Conservation (phyloP, 2,797 vertebrate species). For the Triplophysa yarkandensis region DNA sequence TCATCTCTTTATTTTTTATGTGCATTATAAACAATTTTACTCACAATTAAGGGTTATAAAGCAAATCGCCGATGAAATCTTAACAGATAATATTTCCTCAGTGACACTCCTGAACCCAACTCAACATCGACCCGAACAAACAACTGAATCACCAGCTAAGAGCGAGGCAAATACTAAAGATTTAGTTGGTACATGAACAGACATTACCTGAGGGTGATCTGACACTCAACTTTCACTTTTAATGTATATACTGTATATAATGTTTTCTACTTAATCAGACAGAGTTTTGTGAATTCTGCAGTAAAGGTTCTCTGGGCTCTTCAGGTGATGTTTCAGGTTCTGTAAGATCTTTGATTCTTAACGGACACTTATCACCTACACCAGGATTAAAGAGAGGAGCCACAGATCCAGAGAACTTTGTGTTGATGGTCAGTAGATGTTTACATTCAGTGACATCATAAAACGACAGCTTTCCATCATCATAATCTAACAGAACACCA, state of each 20-base stretch:
- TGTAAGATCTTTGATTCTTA: conserved; percentile 39
- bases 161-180: too few relatives aligned
- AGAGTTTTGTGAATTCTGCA: conserved; percentile 36
- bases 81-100: too few relatives aligned
- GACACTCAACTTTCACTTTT: too few relatives aligned
- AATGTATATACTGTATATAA: conserved; percentile 70
- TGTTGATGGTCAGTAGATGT: conserved; percentile 54
- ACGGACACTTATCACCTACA: not conserved
- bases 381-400: conserved; percentile 73
- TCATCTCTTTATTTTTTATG: too few relatives aligned
- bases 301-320: not conserved
- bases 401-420: conserved; percentile 43
- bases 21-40: too few relatives aligned
- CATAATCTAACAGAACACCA: conserved; percentile 66
- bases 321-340: accelerated
- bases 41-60: too few relatives aligned
- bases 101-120: too few relatives aligned
- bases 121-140: too few relatives aligned
- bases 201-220: too few relatives aligned
- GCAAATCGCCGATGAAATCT: too few relatives aligned
- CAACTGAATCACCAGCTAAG: too few relatives aligned
- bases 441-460: conserved; percentile 44
- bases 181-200: too few relatives aligned
- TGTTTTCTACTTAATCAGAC: conserved; percentile 58
- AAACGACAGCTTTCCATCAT: conserved; percentile 57